Evolutionary conservation across 2,797 vertebrate species (phyloP).

Genomic region (Anguilla marmorata): DNA sequence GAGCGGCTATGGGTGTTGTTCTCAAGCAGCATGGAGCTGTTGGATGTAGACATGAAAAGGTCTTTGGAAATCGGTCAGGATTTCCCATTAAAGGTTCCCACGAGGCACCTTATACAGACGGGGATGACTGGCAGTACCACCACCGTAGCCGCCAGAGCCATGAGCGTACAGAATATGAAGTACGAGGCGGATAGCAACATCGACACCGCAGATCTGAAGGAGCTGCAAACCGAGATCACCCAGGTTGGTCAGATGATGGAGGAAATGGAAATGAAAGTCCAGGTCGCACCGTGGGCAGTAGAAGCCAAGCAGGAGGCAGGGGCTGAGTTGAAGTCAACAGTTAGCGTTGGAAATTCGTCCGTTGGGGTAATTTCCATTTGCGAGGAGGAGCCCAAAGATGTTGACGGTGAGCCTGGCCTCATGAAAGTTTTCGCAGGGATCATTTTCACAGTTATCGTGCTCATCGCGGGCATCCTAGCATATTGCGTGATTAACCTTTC

Average conservation of each 20-base stretch:
- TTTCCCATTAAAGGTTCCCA: constrained; percentile 89
- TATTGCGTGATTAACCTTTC: constrained; percentile 90
- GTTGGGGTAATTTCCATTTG: constrained; percentile 81
- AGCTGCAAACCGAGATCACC: constrained; percentile 86
- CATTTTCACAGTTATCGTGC: constrained; percentile 82
- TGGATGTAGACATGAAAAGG: constrained; percentile 94
- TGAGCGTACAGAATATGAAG: constrained; percentile 92
- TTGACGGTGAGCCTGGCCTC: constrained; percentile 45
- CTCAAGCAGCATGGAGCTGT: constrained; percentile 91
- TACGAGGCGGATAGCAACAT: constrained; percentile 85
- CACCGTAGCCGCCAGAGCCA: constrained; percentile 84
- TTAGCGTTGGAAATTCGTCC: constrained; percentile 84
- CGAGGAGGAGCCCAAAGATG: constrained; percentile 80
- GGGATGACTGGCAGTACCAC: constrained; percentile 89
- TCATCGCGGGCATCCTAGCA: constrained; percentile 82
- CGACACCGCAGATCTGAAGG: constrained; percentile 83
- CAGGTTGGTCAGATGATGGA: constrained; percentile 93
- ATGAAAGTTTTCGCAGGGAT: constrained; percentile 70
- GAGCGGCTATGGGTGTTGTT: constrained; percentile 97
- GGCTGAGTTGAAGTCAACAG: constrained; percentile 86
- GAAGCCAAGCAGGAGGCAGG: constrained; percentile 91
- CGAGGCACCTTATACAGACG: constrained; percentile 89
- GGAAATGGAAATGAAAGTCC: constrained; percentile 98
- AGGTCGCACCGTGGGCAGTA: constrained; percentile 93
- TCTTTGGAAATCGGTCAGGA: constrained; percentile 89